Evolutionary conservation across 2,888 invertebrate genomes (phyloP).

Genomic region (Caenorhabditis angaria): DNA sequence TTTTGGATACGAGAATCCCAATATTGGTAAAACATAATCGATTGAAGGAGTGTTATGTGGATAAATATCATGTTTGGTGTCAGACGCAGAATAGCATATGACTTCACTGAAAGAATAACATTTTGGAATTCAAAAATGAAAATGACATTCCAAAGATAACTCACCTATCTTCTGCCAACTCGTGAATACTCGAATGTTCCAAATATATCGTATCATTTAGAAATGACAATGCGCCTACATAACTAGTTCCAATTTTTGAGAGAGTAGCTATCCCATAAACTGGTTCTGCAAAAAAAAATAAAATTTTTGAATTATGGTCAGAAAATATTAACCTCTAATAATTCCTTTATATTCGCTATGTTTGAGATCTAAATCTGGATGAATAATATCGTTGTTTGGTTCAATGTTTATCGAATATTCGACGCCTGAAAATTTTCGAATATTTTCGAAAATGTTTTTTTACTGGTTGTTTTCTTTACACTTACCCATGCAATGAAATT

Average conservation of each 20-base stretch:
- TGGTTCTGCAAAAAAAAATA: slow-evolving; percentile 21
- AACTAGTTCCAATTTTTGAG: slow-evolving; percentile 16
- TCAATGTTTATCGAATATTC: slow-evolving; percentile 25
- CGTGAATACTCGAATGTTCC: slow-evolving; percentile 8
- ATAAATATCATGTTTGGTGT: no score
- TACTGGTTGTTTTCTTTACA: no score
- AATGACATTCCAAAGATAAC: background rate
- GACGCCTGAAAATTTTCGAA: slow-evolving; percentile 11
- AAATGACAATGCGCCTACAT: slow-evolving; percentile 22
- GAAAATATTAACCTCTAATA: slow-evolving; percentile 17
- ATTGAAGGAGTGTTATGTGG: slow-evolving; percentile 8
- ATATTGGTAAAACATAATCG: slow-evolving; percentile 9
- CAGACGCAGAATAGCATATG: slow-evolving; percentile 34
- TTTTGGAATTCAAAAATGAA: slow-evolving; percentile 13
- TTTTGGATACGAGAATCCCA: slow-evolving; percentile 12
- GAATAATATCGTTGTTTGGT: slow-evolving; percentile 31
- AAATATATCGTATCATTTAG: slow-evolving; percentile 32
- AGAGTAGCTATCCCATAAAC: slow-evolving; percentile 20
- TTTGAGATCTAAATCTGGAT: slow-evolving; percentile 25
- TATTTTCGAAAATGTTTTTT: background rate
- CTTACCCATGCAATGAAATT: background rate
- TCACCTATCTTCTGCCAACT: background rate
- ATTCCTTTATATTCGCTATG: slow-evolving; percentile 22
- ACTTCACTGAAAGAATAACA: slow-evolving; percentile 13
- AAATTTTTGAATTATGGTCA: background rate